phyloP scores from a whole-genome alignment of 2,888 invertebrate genomes.

The Saturnia pavonia region DNA sequence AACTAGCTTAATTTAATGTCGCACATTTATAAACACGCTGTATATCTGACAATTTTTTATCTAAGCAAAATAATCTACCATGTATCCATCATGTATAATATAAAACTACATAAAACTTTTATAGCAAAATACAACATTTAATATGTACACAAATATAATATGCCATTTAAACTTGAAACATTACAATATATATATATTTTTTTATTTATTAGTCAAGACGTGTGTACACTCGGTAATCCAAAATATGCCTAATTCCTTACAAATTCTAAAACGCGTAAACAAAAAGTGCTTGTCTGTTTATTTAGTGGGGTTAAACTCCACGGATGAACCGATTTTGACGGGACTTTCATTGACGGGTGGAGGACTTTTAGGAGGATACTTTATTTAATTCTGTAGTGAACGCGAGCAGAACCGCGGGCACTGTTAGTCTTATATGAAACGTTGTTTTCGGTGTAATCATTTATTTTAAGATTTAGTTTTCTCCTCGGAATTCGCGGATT shows the following conservation, averaged over 20 bases:
- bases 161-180: slow-evolving; percentile 3
- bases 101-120: not conserved
- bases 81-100: no score
- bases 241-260: slow-evolving; percentile 5
- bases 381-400: not conserved
- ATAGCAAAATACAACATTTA: slow-evolving; percentile 20
- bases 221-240: not conserved
- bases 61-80: not conserved
- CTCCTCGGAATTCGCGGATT: not conserved
- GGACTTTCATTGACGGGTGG: not conserved
- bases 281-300: not conserved
- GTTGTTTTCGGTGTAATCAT: not conserved
- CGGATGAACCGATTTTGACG: not conserved
- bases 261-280: not conserved
- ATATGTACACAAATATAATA: slow-evolving; percentile 20
- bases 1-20: not conserved
- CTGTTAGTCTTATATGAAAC: no score
- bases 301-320: no score
- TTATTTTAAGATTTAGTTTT: not conserved
- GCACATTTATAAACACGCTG: not conserved
- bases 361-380: no score
- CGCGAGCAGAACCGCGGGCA: not conserved
- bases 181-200: not conserved
- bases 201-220: not conserved
- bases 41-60: not conserved